Evolutionary conservation across 2,888 invertebrate species (phyloP).

Genomic region (Drosophila antonietae): DNA sequence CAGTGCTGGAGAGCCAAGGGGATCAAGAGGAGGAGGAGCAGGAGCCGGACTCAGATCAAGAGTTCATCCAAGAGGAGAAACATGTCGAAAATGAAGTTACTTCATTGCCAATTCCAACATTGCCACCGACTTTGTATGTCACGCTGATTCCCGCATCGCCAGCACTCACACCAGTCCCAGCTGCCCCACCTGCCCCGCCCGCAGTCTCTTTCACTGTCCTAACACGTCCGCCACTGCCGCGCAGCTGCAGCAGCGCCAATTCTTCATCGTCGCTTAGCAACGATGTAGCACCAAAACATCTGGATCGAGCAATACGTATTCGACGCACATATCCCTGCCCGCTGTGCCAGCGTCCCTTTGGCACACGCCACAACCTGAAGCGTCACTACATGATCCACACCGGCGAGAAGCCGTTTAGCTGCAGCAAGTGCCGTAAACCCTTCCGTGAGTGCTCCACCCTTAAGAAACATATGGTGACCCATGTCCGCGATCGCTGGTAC

Average conservation of each 20-base stretch:
- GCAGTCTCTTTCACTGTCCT: constrained; percentile 13
- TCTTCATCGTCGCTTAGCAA: constrained; percentile 71
- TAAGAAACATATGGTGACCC: constrained; percentile 84
- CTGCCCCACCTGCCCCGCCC: constrained; percentile 16
- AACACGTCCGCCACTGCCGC: constrained; percentile 41
- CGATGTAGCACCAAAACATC: constrained; percentile 36
- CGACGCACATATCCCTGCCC: constrained; percentile 82
- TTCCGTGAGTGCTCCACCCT: constrained; percentile 84
- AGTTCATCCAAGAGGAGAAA: constrained; percentile 2
- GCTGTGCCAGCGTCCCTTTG: constrained; percentile 83
- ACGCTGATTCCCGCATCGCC: constrained; percentile 46
- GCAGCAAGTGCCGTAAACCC: constrained; percentile 82
- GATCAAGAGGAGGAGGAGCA: constrained; percentile 14
- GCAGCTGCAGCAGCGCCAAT: constrained; percentile 66
- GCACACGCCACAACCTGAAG: constrained; percentile 83
- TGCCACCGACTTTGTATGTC: constrained; percentile 42
- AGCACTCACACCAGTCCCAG: constrained; percentile 13
- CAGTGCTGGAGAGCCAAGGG: constrained; percentile 1
- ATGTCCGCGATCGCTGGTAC: constrained; percentile 82
- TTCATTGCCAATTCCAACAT: constrained; percentile 4
- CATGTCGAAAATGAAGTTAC: background rate
- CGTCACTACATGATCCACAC: constrained; percentile 85
- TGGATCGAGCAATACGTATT: constrained; percentile 33
- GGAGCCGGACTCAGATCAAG: constrained; percentile 25
- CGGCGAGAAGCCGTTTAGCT: constrained; percentile 83